Conservation (phyloP, 1,140 invertebrate species). For the Hyphantria cunea region DNA sequence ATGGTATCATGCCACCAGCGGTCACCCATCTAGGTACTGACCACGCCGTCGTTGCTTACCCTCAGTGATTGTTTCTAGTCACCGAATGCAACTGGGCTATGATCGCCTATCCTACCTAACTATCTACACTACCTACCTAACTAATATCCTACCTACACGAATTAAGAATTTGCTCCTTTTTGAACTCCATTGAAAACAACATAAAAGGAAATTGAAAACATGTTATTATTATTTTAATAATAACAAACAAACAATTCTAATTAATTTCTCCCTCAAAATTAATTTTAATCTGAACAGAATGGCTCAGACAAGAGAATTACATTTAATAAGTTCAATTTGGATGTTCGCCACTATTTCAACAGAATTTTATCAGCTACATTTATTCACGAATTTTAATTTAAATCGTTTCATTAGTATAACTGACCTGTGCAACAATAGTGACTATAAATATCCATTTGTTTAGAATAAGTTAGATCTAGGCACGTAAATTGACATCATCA, state of each 20-base stretch:
- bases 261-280: background rate
- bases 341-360: background rate
- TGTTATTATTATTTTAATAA: too few relatives aligned
- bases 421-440: background rate
- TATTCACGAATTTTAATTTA: background rate
- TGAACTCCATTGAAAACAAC: background rate
- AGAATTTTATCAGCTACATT: background rate
- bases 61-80: too few relatives aligned
- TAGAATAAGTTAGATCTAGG: too few relatives aligned
- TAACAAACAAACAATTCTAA: background rate
- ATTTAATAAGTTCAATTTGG: constrained; percentile 1
- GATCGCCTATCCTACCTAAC: too few relatives aligned
- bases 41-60: too few relatives aligned
- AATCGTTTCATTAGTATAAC: background rate
- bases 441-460: background rate
- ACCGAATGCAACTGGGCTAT: too few relatives aligned
- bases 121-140: too few relatives aligned
- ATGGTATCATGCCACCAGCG: too few relatives aligned
- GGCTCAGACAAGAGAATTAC: background rate
- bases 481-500: too few relatives aligned
- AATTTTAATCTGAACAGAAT: background rate
- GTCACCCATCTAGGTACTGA: too few relatives aligned
- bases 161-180: too few relatives aligned
- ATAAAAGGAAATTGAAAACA: background rate
- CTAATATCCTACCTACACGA: too few relatives aligned